Conservation (phyloP, 1,140 invertebrate genomes). For the Nomia melanderi region DNA sequence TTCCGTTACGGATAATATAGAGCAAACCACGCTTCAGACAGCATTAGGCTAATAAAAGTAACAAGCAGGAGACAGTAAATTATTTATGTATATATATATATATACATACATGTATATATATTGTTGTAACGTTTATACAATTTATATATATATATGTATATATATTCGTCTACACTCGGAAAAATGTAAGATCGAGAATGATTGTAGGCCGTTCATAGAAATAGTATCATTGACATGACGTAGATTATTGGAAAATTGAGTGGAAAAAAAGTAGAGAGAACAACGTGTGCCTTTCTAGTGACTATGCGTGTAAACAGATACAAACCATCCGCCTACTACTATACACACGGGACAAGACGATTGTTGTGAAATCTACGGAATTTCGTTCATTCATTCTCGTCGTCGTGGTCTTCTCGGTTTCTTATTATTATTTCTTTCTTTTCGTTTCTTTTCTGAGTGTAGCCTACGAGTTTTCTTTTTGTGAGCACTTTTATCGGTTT, state of each 20-base stretch:
- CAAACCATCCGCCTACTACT: slow-evolving; percentile 32
- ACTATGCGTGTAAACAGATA: slow-evolving; percentile 37
- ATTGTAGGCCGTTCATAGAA: not conserved
- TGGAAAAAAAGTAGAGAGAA: not conserved
- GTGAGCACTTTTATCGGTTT: slow-evolving; percentile 37
- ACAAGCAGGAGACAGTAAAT: slow-evolving; percentile 59
- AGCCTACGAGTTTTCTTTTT: slow-evolving; percentile 27
- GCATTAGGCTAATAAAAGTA: slow-evolving; percentile 53
- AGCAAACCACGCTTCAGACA: slow-evolving; percentile 56
- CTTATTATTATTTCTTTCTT: not conserved
- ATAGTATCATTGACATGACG: not conserved
- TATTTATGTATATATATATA: slow-evolving; percentile 22
- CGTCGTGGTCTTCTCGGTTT: not conserved
- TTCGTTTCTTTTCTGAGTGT: slow-evolving; percentile 43
- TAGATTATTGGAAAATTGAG: not conserved
- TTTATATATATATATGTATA: slow-evolving; percentile 1
- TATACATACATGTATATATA: slow-evolving; percentile 4
- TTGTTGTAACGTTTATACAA: not conserved
- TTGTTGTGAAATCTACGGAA: slow-evolving; percentile 5
- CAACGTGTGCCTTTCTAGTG: slow-evolving; percentile 24
- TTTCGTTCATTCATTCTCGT: no score
- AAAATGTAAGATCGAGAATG: slow-evolving; percentile 35
- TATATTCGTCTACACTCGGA: slow-evolving; percentile 45
- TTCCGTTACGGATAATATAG: slow-evolving; percentile 41
- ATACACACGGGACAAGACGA: slow-evolving; percentile 9